These are phyloP conservation scores for Charaxes varanes DNA, from an alignment of 1,140 invertebrate species.

Conservation along the genomic window DNA sequence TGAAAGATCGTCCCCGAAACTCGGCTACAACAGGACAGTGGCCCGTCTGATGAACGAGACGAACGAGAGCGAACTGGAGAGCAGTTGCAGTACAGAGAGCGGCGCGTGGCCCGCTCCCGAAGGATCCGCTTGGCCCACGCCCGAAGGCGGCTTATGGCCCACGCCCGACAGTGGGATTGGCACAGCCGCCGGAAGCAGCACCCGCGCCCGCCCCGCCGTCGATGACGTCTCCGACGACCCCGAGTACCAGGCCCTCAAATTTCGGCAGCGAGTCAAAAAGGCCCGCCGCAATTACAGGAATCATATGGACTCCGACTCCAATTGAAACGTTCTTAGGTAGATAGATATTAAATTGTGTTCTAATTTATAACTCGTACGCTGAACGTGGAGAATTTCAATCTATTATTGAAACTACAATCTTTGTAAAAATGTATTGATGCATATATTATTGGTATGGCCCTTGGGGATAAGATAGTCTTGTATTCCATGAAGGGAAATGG, in stretches of 20 bases:
- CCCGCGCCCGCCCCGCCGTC: slow-evolving; percentile 21
- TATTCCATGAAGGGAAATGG: too few species aligned
- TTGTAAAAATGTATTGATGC: too few species aligned
- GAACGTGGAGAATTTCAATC: background rate
- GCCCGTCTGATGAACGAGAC: slow-evolving; percentile 66
- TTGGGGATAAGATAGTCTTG: too few species aligned
- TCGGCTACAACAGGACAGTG: slow-evolving; percentile 47
- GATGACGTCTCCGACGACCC: slow-evolving; percentile 64
- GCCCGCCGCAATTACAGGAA: slow-evolving; percentile 73
- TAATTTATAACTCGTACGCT: slow-evolving; percentile 8
- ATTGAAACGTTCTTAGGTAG: slow-evolving; percentile 41
- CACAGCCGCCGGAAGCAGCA: slow-evolving; percentile 39
- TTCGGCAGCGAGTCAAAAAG: slow-evolving; percentile 73
- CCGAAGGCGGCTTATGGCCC: slow-evolving; percentile 43
- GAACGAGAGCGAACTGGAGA: slow-evolving; percentile 67
- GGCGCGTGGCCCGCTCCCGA: slow-evolving; percentile 42
- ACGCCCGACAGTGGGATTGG: slow-evolving; percentile 49
- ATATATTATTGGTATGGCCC: too few species aligned
- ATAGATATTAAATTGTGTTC: slow-evolving; percentile 21
- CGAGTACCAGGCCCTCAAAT: slow-evolving; percentile 66
- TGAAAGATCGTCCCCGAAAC: slow-evolving; percentile 30
- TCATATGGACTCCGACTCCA: slow-evolving; percentile 76
- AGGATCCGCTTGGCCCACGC: slow-evolving; percentile 39
- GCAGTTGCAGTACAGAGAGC: slow-evolving; percentile 64
- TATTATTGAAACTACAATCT: too few species aligned